Conservation (phyloP, 2,797 vertebrate genomes). For the Hydrocynus forskahlii region DNA sequence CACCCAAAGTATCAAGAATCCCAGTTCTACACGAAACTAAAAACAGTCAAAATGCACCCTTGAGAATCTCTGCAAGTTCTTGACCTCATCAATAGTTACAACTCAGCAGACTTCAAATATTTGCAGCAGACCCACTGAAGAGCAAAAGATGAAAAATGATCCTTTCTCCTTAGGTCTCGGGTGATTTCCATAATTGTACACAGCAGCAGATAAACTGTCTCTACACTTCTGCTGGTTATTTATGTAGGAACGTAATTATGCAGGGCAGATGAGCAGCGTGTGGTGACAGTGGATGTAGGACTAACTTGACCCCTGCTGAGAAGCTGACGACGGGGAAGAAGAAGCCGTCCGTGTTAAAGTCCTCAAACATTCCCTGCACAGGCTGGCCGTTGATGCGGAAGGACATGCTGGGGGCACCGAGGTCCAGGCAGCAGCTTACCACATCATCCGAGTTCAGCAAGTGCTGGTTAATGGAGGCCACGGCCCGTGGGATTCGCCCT, state of each 20-base stretch:
- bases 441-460: constrained; percentile 94
- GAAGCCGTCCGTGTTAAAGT: constrained; percentile 94
- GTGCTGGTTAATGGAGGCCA: constrained; percentile 97
- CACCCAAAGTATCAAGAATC: not conserved
- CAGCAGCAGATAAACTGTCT: constrained; percentile 14
- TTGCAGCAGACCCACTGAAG: not conserved
- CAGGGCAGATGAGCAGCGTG: not conserved
- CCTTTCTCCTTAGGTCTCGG: not conserved
- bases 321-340: constrained; percentile 98
- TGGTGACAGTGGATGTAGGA: constrained; percentile 37
- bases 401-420: constrained; percentile 96
- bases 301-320: constrained; percentile 98
- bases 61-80: constrained; percentile 15
- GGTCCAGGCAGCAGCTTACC: constrained; percentile 96
- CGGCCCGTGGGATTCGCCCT: constrained; percentile 93
- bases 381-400: constrained; percentile 99
- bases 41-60: constrained; percentile 24
- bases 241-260: constrained; percentile 28
- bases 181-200: constrained; percentile 15
- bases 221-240: constrained; percentile 3
- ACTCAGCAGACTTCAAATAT: not conserved
- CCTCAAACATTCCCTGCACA: constrained; percentile 99
- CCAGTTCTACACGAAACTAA: constrained; percentile 13
- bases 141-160: constrained; percentile 9
- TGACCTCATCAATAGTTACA: constrained; percentile 26